Evolutionary conservation across 2,888 invertebrate species (phyloP), one percentile per base, ranked within the genome.

Genomic region (Nemotelus pantherinus): DNA sequence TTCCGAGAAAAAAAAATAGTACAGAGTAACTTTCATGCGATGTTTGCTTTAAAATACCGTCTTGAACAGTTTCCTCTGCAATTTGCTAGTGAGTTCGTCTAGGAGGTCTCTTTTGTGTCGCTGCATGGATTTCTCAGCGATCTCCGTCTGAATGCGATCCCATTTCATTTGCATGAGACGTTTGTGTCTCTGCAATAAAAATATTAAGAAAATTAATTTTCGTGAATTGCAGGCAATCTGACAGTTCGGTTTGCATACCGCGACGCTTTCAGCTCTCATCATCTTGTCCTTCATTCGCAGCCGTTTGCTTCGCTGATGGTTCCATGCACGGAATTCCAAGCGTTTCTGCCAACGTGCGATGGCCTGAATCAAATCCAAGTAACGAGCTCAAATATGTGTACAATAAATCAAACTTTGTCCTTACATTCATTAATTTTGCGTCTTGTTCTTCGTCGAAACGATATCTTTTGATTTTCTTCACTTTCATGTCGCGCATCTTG

Each of bases 401-500:
- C 10, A 60, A 25, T n/a, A 25, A 25, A 25, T 25, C 25, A 39
- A 64, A 43, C 3, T 39, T 64, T 4, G 10, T 64, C 5, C 44
- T 25, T 70, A 76, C 77, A 7, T 82, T 79, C 47, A 75, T 3
- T 4, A 47, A 48, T 4, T 58, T 47, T 25, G 7, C 10, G 3
- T 45, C 47, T 45, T 63, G 44, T 1, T 58, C 45, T 1, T 58
- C 55, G 5, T 55, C 39, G 4, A 68, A 68, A 47, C 48, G 58
- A n/a, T 57, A 45, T 2, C 81, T 81, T 63, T 83, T 77, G 48
- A 85, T 83, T 65, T 81, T 84, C n/a, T 84, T 82, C 2, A 83
- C 80, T 2, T 85, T 83, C 50, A 85, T 84, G 67, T 83, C 83
- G 57, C 86, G 85, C 43, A 84, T 83, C 72, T 85, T 84, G 47